Evolutionary conservation across 2,888 invertebrate species (phyloP).

Genomic region (Hydroisotoma schaefferi): DNA sequence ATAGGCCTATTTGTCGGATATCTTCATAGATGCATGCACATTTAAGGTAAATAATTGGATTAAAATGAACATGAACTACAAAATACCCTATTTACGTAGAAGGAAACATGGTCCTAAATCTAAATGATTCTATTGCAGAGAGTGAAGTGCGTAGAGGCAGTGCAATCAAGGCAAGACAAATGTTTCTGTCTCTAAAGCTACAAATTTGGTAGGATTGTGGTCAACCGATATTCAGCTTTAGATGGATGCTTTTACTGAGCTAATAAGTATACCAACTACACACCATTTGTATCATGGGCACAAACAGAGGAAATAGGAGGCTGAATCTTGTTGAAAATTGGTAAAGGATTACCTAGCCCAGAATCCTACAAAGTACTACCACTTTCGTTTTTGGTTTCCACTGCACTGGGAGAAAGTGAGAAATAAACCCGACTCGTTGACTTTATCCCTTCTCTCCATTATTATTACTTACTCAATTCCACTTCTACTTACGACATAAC

Average conservation of each 20-base stretch:
- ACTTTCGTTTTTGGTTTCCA: constrained; percentile 3
- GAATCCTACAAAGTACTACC: background rate
- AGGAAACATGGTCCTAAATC: background rate
- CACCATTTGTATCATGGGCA: no score
- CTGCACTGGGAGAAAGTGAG: constrained; percentile 2
- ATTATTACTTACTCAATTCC: no score
- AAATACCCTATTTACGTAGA: background rate
- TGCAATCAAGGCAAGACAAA: background rate
- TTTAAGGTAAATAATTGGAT: background rate
- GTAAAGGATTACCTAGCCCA: background rate
- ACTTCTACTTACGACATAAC: background rate
- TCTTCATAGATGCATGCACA: no score
- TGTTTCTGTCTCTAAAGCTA: no score
- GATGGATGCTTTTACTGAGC: background rate
- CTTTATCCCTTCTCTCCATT: background rate
- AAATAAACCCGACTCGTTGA: background rate
- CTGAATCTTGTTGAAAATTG: background rate
- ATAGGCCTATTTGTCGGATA: no score
- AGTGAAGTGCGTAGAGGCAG: background rate
- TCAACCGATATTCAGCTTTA: background rate
- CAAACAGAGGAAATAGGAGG: no score
- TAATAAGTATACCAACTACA: background rate
- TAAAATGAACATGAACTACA: background rate
- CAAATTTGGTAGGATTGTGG: constrained; percentile 1
- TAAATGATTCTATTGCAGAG: background rate